Evolutionary conservation across 2,113 vertebrate species (phyloP).

Genomic region (Girardinichthys multiradiatus): DNA sequence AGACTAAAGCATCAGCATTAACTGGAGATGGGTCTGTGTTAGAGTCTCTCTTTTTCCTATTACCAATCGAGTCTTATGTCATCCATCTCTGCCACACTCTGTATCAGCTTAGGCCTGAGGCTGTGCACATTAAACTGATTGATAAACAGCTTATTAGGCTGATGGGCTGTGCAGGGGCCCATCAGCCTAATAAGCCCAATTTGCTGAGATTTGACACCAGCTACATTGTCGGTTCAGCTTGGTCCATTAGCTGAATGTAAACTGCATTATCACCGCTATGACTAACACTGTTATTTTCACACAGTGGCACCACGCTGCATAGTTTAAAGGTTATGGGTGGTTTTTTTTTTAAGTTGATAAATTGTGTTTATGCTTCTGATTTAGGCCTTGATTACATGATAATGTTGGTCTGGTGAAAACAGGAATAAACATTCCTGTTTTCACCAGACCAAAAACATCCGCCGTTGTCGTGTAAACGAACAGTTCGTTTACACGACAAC

Average conservation of each 20-base stretch:
- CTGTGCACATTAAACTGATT: conserved; percentile 62
- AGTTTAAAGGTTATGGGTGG: background rate
- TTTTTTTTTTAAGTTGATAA: conserved; percentile 1
- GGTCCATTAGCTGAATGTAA: conserved; percentile 4
- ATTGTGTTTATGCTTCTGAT: background rate
- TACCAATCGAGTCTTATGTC: conserved; percentile 34
- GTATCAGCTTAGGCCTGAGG: conserved; percentile 20
- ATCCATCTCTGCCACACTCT: conserved; percentile 61
- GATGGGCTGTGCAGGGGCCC: conserved; percentile 59
- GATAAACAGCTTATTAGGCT: conserved; percentile 72
- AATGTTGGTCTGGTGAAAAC: no score
- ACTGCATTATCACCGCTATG: background rate
- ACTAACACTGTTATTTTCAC: background rate
- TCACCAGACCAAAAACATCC: no score
- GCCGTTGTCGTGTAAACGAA: no score
- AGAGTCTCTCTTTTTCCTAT: conserved; percentile 28
- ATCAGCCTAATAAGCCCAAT: conserved; percentile 42
- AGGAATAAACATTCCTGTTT: no score
- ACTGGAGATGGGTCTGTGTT: conserved; percentile 1
- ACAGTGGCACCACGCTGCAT: background rate
- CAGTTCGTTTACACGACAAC: no score
- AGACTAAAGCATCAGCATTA: background rate
- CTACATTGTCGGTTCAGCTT: conserved; percentile 21
- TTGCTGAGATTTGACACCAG: conserved; percentile 5
- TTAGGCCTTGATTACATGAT: no score